These are phyloP conservation scores for Sturnus vulgaris DNA, from an alignment of 2,113 vertebrate species.

Conservation along the genomic window DNA sequence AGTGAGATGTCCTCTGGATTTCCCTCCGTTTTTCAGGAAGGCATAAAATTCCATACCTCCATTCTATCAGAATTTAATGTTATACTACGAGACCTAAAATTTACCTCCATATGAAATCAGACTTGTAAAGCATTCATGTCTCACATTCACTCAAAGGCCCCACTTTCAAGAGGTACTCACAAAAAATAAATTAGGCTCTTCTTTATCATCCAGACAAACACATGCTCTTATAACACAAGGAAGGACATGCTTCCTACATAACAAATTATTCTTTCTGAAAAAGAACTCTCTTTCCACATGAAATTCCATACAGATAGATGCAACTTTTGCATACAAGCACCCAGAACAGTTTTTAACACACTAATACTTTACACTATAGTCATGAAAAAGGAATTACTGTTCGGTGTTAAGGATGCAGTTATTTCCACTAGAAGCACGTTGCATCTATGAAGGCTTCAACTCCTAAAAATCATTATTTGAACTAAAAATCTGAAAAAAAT, in stretches of 20 bases:
- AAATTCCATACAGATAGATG: background rate
- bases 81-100: background rate
- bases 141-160: background rate
- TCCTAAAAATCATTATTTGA: background rate
- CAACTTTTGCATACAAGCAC: background rate
- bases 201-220: background rate
- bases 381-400: background rate
- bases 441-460: background rate
- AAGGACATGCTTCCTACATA: background rate
- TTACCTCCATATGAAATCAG: background rate
- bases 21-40: background rate
- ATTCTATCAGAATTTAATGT: background rate
- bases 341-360: background rate
- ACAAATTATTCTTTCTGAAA: background rate
- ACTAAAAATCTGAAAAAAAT: background rate
- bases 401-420: background rate
- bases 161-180: background rate
- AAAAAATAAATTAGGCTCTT: background rate
- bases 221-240: background rate
- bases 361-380: background rate
- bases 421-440: background rate
- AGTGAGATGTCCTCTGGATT: background rate
- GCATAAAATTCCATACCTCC: background rate
- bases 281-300: background rate
- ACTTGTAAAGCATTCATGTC: background rate